Conservation (phyloP, 2,113 vertebrate species). For the Myotis brandtii region DNA sequence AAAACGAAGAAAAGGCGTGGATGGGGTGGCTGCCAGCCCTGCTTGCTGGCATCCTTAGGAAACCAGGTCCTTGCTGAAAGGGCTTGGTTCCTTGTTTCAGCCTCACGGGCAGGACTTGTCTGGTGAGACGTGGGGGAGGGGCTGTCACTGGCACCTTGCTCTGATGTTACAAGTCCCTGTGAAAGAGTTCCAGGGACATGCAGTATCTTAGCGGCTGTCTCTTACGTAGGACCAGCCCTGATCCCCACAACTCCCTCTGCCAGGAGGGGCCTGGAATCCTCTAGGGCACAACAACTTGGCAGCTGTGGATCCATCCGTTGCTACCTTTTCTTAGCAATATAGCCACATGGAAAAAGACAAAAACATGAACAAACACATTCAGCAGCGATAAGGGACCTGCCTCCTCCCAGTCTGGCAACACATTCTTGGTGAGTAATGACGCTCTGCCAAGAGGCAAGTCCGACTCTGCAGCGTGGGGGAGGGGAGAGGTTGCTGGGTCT, state of each 20-base stretch:
- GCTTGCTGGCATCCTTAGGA: not conserved
- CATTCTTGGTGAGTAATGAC: not conserved
- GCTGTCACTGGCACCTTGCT: not conserved
- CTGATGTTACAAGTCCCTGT: not conserved
- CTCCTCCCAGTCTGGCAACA: not conserved
- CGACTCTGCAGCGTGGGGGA: not conserved
- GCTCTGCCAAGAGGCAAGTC: not conserved
- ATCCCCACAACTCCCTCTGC: not conserved
- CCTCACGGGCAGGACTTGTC: not conserved
- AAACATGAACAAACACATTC: not conserved
- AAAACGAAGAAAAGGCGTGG: not conserved
- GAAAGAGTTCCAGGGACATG: not conserved
- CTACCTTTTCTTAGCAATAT: constrained; percentile 34
- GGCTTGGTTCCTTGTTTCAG: not conserved
- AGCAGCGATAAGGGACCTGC: not conserved
- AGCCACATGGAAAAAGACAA: not conserved
- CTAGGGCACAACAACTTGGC: not conserved
- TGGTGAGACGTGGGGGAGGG: not conserved
- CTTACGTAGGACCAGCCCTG: not conserved
- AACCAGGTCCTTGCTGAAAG: not conserved
- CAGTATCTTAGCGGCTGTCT: not conserved
- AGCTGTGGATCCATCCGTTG: not conserved
- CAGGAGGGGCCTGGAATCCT: not conserved
- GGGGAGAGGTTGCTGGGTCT: not conserved
- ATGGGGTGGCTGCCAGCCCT: not conserved